These are phyloP conservation scores for Eumerus sabulonum DNA, from an alignment of 2,888 invertebrate genomes.

Conservation along the genomic window DNA sequence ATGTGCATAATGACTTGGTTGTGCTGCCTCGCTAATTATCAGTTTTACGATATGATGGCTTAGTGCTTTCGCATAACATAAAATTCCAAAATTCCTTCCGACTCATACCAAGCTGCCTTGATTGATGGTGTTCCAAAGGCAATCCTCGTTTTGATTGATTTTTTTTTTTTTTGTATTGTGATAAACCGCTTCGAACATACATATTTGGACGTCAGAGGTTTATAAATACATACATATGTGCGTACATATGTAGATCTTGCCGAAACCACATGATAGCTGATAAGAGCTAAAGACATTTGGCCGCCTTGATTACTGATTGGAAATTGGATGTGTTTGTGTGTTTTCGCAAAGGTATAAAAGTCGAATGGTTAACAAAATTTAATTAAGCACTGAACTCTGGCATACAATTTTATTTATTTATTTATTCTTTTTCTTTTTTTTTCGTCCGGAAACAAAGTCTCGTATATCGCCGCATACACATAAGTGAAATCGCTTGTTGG, in stretches of 20 bases:
- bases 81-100: not conserved
- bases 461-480: slow-evolving; percentile 15
- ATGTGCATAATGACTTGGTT: slow-evolving; percentile 62
- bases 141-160: not conserved
- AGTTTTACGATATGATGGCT: slow-evolving; percentile 21
- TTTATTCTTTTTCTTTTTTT: slow-evolving; percentile 5
- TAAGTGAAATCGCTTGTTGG: slow-evolving; percentile 57
- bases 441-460: slow-evolving; percentile 23
- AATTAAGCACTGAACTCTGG: slow-evolving; percentile 55
- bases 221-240: too few species aligned
- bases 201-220: slow-evolving; percentile 24
- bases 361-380: slow-evolving; percentile 52
- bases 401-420: too few species aligned
- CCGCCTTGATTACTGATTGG: slow-evolving; percentile 45
- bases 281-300: slow-evolving; percentile 45
- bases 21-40: slow-evolving; percentile 47
- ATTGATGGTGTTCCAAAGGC: not conserved
- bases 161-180: not conserved
- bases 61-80: slow-evolving; percentile 14
- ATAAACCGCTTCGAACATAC: too few species aligned
- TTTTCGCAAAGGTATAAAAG: slow-evolving; percentile 19
- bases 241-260: slow-evolving; percentile 40
- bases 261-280: slow-evolving; percentile 19
- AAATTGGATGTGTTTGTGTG: slow-evolving; percentile 31
- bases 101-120: not conserved